phyloP scores from a whole-genome alignment of 1,140 invertebrate genomes.

The Ephestia elutella region DNA sequence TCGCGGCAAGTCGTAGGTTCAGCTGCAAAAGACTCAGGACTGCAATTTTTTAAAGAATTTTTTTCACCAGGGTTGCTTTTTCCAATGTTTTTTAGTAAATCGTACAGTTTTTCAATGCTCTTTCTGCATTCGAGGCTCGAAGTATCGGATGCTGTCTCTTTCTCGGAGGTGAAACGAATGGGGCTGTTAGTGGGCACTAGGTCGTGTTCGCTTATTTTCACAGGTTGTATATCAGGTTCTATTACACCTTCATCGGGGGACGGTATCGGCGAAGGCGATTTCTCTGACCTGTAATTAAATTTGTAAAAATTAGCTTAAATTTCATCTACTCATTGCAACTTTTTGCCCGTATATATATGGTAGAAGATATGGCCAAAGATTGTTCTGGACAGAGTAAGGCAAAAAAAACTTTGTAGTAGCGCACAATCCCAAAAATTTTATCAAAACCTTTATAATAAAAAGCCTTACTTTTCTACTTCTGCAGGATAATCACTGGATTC shows the following conservation, averaged over 20 bases:
- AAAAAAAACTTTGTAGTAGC: too few species aligned
- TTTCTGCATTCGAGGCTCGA: conserved; percentile 44
- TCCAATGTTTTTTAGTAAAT: conserved; percentile 46
- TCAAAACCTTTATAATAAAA: background rate
- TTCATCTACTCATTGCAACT: too few species aligned
- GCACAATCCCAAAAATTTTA: too few species aligned
- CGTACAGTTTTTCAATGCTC: conserved; percentile 60
- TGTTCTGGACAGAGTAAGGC: too few species aligned
- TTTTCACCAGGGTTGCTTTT: conserved; percentile 22
- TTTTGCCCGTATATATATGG: too few species aligned
- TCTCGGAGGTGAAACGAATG: background rate
- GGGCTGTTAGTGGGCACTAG: background rate
- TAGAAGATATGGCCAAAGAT: too few species aligned
- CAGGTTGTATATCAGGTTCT: background rate
- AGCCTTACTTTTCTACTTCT: background rate
- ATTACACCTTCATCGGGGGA: background rate
- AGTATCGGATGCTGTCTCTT: background rate
- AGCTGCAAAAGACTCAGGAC: background rate
- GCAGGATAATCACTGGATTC: background rate
- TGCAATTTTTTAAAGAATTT: background rate
- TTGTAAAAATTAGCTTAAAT: too few species aligned
- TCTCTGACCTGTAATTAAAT: too few species aligned
- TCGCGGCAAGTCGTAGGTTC: background rate
- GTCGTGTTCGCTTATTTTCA: background rate
- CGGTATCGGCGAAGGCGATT: background rate